These are phyloP conservation scores for Xenopus borealis DNA, from an alignment of 2,113 vertebrate species.

Conservation along the genomic window DNA sequence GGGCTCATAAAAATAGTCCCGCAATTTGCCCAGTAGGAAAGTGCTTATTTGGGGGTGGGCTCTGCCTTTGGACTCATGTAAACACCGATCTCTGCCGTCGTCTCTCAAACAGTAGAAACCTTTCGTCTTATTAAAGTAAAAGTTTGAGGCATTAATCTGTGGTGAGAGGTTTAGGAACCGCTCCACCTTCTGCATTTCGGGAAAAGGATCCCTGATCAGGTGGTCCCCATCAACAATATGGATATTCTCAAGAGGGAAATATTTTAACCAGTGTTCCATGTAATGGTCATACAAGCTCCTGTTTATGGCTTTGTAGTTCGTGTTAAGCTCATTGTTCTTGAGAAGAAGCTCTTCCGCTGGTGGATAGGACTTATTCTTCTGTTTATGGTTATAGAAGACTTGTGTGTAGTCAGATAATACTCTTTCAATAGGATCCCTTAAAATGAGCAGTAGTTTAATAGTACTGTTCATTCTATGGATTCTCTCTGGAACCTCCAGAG, in stretches of 20 bases:
- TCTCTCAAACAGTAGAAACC: slow-evolving; percentile 94
- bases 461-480: slow-evolving; percentile 78
- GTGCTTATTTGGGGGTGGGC: slow-evolving; percentile 82
- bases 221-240: slow-evolving; percentile 91
- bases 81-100: slow-evolving; percentile 81
- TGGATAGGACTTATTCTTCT: slow-evolving; percentile 87
- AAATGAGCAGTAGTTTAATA: slow-evolving; percentile 86
- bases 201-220: slow-evolving; percentile 86
- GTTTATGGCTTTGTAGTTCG: slow-evolving; percentile 94
- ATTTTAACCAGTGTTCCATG: slow-evolving; percentile 87
- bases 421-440: slow-evolving; percentile 88
- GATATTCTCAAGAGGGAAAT: slow-evolving; percentile 79
- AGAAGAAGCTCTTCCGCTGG: slow-evolving; percentile 83
- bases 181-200: slow-evolving; percentile 90
- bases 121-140: slow-evolving; percentile 96
- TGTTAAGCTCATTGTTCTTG: slow-evolving; percentile 79
- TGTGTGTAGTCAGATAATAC: slow-evolving; percentile 96
- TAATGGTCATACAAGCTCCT: slow-evolving; percentile 89
- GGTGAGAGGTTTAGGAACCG: slow-evolving; percentile 81
- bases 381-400: slow-evolving; percentile 90
- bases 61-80: slow-evolving; percentile 92
- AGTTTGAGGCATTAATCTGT: slow-evolving; percentile 88
- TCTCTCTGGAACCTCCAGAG: slow-evolving; percentile 81
- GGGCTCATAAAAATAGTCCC: slow-evolving; percentile 86
- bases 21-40: slow-evolving; percentile 79